Evolutionary conservation across 2,797 vertebrate species (phyloP).

Genomic region (Sebastes baramenuke): DNA sequence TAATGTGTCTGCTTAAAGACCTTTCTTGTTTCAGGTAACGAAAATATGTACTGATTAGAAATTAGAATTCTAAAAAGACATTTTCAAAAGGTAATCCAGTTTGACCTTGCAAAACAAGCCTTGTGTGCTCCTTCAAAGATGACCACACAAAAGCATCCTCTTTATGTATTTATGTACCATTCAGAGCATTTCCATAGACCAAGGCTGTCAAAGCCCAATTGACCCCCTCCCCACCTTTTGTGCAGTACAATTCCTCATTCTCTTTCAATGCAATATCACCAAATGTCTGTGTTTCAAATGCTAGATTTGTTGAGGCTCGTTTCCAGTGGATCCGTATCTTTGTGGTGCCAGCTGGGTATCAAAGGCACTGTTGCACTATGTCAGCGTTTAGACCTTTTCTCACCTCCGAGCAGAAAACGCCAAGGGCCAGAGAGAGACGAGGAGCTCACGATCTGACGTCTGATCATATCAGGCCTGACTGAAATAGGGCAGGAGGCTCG

Average conservation of each 20-base stretch:
- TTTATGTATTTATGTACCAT: neutral
- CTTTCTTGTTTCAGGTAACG: neutral
- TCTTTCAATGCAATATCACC: slow-evolving; percentile 19
- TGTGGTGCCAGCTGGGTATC: slow-evolving; percentile 42
- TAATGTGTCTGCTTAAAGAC: neutral
- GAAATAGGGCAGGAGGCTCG: slow-evolving; percentile 73
- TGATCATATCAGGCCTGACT: slow-evolving; percentile 77
- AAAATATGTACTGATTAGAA: neutral
- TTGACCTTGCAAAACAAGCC: slow-evolving; percentile 12
- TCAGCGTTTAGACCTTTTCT: slow-evolving; percentile 75
- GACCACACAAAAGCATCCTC: neutral
- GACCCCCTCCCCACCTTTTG: slow-evolving; percentile 23
- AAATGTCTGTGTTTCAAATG: slow-evolving; percentile 10
- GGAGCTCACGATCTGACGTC: slow-evolving; percentile 66
- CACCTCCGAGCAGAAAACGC: slow-evolving; percentile 68
- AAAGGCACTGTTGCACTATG: slow-evolving; percentile 62
- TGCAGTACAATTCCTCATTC: neutral
- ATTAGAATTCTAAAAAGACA: neutral
- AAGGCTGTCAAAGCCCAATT: slow-evolving; percentile 6
- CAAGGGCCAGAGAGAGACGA: slow-evolving; percentile 54
- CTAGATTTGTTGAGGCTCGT: slow-evolving; percentile 4
- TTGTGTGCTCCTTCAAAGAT: neutral
- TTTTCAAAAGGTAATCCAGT: neutral
- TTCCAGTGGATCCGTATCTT: slow-evolving; percentile 51
- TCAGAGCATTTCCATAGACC: slow-evolving; percentile 6